Conservation (phyloP, 2,113 vertebrate species). For the Pomatorhinus ruficollis region DNA sequence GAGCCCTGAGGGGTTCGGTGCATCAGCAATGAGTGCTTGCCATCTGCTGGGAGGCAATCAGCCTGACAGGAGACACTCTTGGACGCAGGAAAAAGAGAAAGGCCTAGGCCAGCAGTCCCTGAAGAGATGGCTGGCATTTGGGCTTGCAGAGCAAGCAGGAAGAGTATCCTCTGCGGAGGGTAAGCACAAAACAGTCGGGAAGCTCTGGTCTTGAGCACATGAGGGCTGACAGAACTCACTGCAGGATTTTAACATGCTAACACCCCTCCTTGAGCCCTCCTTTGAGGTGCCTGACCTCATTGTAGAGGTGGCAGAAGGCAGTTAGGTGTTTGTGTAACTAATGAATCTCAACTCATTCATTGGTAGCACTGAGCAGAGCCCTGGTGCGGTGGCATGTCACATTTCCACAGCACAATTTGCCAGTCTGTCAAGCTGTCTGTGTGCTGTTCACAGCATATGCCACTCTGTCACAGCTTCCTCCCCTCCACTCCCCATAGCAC, state of each 20-base stretch:
- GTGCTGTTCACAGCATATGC: background rate
- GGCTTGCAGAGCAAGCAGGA: background rate
- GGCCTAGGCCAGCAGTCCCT: background rate
- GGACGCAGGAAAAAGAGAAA: background rate
- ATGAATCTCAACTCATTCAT: background rate
- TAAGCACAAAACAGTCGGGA: background rate
- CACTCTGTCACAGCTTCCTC: background rate
- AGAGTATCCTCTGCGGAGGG: background rate
- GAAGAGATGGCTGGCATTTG: background rate
- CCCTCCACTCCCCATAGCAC: background rate
- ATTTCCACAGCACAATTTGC: background rate
- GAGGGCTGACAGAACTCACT: background rate
- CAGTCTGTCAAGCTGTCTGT: background rate
- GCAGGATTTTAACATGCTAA: background rate
- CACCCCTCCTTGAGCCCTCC: accelerated
- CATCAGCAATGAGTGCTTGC: background rate
- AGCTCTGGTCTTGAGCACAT: accelerated
- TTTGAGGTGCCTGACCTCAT: background rate
- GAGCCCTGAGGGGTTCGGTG: accelerated
- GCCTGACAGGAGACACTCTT: background rate
- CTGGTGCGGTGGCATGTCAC: accelerated
- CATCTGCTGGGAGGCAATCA: background rate
- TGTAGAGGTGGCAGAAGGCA: background rate
- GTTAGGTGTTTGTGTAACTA: background rate
- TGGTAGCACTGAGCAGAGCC: background rate